Evolutionary conservation across 2,113 vertebrate genomes (phyloP).

Genomic region (Melanerpes formicivorus): DNA sequence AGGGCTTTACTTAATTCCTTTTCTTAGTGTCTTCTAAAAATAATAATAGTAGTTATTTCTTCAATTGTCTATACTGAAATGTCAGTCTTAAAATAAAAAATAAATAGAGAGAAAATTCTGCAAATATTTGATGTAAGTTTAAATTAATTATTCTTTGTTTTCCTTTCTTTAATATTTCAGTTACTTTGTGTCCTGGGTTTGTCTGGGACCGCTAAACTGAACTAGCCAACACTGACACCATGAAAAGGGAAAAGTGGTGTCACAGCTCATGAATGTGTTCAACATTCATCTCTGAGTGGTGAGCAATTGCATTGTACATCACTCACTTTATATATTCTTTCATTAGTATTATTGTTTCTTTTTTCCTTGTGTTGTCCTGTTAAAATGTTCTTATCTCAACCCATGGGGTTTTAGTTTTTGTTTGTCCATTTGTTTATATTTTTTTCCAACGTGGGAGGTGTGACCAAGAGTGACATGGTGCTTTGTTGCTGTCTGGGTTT

Average conservation of each 20-base stretch:
- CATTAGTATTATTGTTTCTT: neutral
- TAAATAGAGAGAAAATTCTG: neutral
- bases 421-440: neutral
- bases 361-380: neutral
- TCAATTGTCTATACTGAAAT: neutral
- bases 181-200: neutral
- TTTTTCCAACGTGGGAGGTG: neutral
- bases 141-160: neutral
- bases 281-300: neutral
- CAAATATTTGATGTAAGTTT: conserved; percentile 15
- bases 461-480: neutral
- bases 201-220: neutral
- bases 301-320: neutral
- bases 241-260: neutral
- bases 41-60: neutral
- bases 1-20: neutral
- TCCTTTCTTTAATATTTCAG: neutral
- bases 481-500: neutral
- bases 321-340: neutral
- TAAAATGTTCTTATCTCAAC: neutral
- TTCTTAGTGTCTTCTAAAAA: neutral
- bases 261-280: neutral
- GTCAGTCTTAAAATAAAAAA: neutral
- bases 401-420: neutral
- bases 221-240: neutral